Conservation (phyloP, 2,797 vertebrate species). For the Tenualosa thibaudeaui region DNA sequence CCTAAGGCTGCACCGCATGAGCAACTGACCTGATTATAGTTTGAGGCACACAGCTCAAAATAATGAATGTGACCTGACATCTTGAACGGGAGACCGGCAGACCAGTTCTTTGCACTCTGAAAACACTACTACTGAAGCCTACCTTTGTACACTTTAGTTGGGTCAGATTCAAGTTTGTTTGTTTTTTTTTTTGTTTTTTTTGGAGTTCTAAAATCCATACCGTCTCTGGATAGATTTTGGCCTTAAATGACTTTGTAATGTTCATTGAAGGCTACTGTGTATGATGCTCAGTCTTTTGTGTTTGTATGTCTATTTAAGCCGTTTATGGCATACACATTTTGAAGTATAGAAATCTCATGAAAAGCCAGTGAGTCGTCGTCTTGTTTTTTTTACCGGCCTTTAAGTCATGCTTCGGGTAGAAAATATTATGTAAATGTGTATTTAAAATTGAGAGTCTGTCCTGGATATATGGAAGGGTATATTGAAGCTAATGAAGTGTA, state of each 20-base stretch:
- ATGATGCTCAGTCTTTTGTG: neutral
- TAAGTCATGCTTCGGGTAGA: slow-evolving; percentile 7
- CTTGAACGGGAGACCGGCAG: neutral
- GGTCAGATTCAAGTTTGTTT: neutral
- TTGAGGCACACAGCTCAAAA: neutral
- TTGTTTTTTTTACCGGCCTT: slow-evolving; percentile 3
- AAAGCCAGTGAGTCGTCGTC: neutral
- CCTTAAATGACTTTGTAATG: neutral
- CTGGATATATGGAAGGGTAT: neutral
- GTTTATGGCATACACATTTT: neutral
- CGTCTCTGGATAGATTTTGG: neutral
- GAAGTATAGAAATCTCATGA: neutral
- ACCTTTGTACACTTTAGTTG: slow-evolving; percentile 4
- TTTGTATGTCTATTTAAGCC: slow-evolving; percentile 15
- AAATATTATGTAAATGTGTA: slow-evolving; percentile 21
- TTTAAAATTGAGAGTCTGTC: neutral
- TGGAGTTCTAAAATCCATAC: neutral
- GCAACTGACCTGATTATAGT: neutral
- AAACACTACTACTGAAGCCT: slow-evolving; percentile 20
- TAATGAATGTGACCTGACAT: neutral
- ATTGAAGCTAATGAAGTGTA: slow-evolving; percentile 3
- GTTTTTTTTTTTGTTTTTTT: neutral
- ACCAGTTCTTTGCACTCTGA: slow-evolving; percentile 14
- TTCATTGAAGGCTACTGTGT: neutral
- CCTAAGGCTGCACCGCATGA: neutral